Conservation (phyloP, 2,888 invertebrate species). For the Gasteruption jaculator region DNA sequence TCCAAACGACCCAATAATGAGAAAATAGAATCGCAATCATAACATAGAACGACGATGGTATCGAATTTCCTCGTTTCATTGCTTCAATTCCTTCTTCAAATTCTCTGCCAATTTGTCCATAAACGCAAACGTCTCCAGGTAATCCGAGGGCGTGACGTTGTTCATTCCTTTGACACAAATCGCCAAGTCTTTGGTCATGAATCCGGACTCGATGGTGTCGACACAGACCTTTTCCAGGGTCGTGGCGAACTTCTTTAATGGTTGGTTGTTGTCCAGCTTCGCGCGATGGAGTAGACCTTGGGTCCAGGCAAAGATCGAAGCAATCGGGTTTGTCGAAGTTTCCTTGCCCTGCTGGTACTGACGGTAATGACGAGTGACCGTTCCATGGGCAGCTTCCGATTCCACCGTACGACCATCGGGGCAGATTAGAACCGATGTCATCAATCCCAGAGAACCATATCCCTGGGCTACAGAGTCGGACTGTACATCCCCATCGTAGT, state of each 20-base stretch:
- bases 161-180: slow-evolving; percentile 95
- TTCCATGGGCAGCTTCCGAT: slow-evolving; percentile 97
- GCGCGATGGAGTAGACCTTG: slow-evolving; percentile 90
- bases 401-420: slow-evolving; percentile 98
- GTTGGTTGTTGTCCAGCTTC: slow-evolving; percentile 81
- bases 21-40: too few species aligned
- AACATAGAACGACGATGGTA: too few species aligned
- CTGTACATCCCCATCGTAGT: slow-evolving; percentile 99
- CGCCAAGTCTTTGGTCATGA: slow-evolving; percentile 98
- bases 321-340: slow-evolving; percentile 98
- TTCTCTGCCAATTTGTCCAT: slow-evolving; percentile 93
- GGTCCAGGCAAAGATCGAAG: slow-evolving; percentile 99
- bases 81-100: slow-evolving; percentile 62
- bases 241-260: slow-evolving; percentile 75
- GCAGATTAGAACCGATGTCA: slow-evolving; percentile 96
- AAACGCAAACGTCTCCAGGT: slow-evolving; percentile 95
- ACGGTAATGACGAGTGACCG: slow-evolving; percentile 88
- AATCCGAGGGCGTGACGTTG: slow-evolving; percentile 73
- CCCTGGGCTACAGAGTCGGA: slow-evolving; percentile 98
- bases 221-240: slow-evolving; percentile 87
- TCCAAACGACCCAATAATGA: too few species aligned
- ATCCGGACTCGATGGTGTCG: slow-evolving; percentile 89
- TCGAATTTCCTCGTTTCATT: slow-evolving; percentile 52
- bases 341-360: slow-evolving; percentile 92
- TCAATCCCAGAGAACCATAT: slow-evolving; percentile 91